Evolutionary conservation across 2,113 vertebrate genomes (phyloP).

Genomic region (Dicerorhinus sumatrensis): DNA sequence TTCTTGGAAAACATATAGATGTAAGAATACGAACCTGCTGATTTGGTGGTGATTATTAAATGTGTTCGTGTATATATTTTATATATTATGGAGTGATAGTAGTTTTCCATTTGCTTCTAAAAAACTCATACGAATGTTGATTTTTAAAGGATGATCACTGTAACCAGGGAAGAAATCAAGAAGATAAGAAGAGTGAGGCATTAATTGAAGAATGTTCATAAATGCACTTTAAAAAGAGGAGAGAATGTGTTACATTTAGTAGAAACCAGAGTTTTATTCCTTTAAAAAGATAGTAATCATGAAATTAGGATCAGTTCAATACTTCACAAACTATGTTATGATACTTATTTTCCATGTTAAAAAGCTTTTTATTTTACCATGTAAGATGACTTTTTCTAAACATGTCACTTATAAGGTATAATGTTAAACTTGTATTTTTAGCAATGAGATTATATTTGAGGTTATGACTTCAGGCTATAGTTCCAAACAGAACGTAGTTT

Average conservation of each 20-base stretch:
- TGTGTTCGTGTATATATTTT: neutral
- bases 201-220: neutral
- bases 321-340: neutral
- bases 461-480: neutral
- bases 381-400: neutral
- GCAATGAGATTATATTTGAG: neutral
- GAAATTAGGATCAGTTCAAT: neutral
- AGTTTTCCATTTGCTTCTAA: neutral
- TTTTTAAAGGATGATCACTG: neutral
- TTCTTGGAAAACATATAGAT: neutral
- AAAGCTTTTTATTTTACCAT: neutral
- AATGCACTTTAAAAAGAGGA: neutral
- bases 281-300: neutral
- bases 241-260: neutral
- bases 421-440: neutral
- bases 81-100: neutral
- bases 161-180: neutral
- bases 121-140: neutral
- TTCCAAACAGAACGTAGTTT: constrained; percentile 7
- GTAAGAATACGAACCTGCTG: neutral
- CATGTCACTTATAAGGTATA: neutral
- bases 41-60: neutral
- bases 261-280: neutral
- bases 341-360: neutral
- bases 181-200: neutral